Percentiles rank a stretch among this genome's conserved stretches.
phyloP scores from a whole-genome alignment of 2,113 vertebrate species.

The Vulpes vulpes region DNA sequence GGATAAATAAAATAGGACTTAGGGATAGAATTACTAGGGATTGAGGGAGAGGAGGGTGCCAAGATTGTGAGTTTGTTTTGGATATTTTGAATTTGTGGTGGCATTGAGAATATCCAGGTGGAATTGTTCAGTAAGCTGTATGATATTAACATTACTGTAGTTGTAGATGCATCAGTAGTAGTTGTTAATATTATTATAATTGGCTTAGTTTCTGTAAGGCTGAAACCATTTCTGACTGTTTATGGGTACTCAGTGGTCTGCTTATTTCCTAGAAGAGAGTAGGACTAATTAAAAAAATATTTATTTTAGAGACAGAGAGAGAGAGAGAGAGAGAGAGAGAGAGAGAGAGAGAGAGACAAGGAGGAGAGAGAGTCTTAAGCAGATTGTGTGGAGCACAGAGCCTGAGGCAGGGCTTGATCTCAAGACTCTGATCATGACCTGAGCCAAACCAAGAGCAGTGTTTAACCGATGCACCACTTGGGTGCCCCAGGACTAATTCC shows the following conservation, averaged over 20 bases:
- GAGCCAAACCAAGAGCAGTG: neutral
- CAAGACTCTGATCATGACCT: neutral
- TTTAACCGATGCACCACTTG: neutral
- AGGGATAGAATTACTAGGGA: neutral
- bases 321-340: too few species aligned
- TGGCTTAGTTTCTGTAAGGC: neutral
- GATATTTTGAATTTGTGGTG: neutral
- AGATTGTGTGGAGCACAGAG: neutral
- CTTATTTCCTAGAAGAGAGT: neutral
- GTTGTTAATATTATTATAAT: neutral
- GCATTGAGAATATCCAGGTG: neutral
- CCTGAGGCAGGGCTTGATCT: too few species aligned
- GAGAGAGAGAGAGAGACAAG: too few species aligned
- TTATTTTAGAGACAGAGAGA: neutral
- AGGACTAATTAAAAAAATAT: neutral
- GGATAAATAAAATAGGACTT: neutral
- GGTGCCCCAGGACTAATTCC: neutral
- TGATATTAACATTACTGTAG: neutral
- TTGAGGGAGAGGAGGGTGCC: neutral
- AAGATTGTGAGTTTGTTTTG: neutral
- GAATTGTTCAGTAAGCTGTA: neutral
- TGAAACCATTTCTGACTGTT: neutral
- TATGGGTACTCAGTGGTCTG: neutral
- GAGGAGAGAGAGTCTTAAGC: neutral
- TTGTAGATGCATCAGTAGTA: neutral